phyloP scores from a whole-genome alignment of 2,888 invertebrate genomes.

The Charanyca ferruginea region DNA sequence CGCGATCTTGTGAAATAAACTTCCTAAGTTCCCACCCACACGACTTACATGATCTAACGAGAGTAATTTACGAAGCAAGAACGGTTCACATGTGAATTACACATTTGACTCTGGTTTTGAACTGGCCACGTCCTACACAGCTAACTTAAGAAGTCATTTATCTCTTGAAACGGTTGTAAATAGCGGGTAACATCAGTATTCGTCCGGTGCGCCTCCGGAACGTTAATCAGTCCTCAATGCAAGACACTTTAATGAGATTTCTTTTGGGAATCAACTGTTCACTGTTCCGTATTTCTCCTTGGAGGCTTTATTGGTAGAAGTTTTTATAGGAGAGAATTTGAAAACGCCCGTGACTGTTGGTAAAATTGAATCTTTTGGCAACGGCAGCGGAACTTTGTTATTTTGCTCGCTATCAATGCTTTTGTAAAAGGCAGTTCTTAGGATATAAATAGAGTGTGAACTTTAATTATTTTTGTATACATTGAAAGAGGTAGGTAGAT shows the following conservation, averaged over 20 bases:
- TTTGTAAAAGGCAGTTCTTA: constrained; percentile 29
- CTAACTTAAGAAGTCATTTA: constrained; percentile 59
- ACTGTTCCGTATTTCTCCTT: constrained; percentile 67
- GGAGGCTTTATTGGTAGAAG: constrained; percentile 62
- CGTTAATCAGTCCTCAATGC: constrained; percentile 83
- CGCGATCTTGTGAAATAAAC: background rate
- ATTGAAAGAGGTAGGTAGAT: background rate
- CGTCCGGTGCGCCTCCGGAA: constrained; percentile 64
- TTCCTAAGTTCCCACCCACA: background rate
- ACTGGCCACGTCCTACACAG: constrained; percentile 20
- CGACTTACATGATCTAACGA: background rate
- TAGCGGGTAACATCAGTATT: constrained; percentile 74
- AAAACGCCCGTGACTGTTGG: constrained; percentile 50
- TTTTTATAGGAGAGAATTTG: constrained; percentile 60
- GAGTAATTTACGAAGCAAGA: background rate
- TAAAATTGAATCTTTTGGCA: constrained; percentile 57
- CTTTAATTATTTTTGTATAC: constrained; percentile 22
- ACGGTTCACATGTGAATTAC: constrained; percentile 20
- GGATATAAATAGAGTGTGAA: constrained; percentile 24
- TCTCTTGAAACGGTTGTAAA: constrained; percentile 65
- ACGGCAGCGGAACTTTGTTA: constrained; percentile 32
- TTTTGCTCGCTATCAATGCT: constrained; percentile 41
- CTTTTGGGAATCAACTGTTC: constrained; percentile 78
- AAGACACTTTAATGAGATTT: constrained; percentile 86
- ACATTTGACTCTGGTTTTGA: constrained; percentile 17